Evolutionary conservation across 2,113 vertebrate species (phyloP), one percentile per base, ranked within the genome.

Genomic region (Brachyhypopomus occidentalis): DNA sequence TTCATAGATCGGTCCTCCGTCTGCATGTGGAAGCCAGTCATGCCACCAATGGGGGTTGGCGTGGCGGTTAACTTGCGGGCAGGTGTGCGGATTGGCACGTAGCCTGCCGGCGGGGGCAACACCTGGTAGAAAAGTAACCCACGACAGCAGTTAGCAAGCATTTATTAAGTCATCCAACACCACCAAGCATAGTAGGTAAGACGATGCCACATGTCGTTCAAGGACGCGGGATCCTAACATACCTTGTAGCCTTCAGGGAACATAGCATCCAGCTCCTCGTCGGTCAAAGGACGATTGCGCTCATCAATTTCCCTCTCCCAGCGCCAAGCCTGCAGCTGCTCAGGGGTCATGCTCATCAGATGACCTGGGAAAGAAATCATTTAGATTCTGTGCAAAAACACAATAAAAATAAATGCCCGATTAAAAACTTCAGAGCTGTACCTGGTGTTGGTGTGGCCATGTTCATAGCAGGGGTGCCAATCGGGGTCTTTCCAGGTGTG

Each of bases 1-100:
- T 99, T 99, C 87, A 96, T 97, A 19, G 96, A 95, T 38, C 97
- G 92, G 77, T 99, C 98, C 88, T 99, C 97, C 0, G 90, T 93
- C 88, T 99, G 98, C 97, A 99, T 99, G 91, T 98, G 98, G 93
- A 99, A 99, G 5, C 98, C 98, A 0, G 97, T 99, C 96, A 99
- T 96, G 0, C 98, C 97, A 0, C 97, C 97, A 34, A 99, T 92
- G 0, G 98, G 98, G 0, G 98, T 99, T n/a, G 98, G 98, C 0
- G 98, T 99, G 22, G 98, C 97, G 0, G 97, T 95, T 58, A 99
- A 92, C 77, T 99, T 99, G 16, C 98, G 96, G 62, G 98, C 98
- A 1, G 98, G 98, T 52, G 98, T 99, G 27, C 98, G 95, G 90
- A 99, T 99, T 19, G 97, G 97, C 17, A 99, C 97, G 0, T 99